Percentiles rank a stretch among this genome's conserved stretches.
Evolutionary conservation across 1,140 invertebrate genomes (phyloP).

Genomic region (Hydropsyche tenuis): DNA sequence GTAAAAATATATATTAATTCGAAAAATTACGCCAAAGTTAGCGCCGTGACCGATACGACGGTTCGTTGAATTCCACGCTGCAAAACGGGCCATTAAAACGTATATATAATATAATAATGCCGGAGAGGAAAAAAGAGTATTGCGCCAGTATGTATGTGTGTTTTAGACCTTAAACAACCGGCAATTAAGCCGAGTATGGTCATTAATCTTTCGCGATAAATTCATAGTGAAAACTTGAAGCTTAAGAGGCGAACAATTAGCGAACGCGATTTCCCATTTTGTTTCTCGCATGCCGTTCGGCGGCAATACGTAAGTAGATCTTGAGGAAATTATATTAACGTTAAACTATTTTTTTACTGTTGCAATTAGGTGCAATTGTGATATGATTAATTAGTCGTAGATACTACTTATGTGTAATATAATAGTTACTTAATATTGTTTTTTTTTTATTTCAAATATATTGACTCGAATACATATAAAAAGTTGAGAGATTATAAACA

Average conservation of each 20-base stretch:
- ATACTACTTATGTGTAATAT: too few relatives aligned
- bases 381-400: too few relatives aligned
- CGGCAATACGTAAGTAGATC: not conserved
- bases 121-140: not conserved
- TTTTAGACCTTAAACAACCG: conserved; percentile 39
- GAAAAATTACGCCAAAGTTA: too few relatives aligned
- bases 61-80: conserved; percentile 38
- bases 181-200: conserved; percentile 34
- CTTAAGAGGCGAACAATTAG: conserved; percentile 18
- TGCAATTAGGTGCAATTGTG: too few relatives aligned
- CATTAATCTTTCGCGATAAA: conserved; percentile 38
- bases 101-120: too few relatives aligned
- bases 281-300: not conserved
- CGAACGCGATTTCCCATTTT: not conserved
- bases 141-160: conserved; percentile 24
- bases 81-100: conserved; percentile 30
- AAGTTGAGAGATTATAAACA: too few relatives aligned
- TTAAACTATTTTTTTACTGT: not conserved
- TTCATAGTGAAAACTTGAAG: conserved; percentile 26
- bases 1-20: too few relatives aligned
- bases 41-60: conserved; percentile 17
- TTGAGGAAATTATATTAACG: not conserved
- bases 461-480: too few relatives aligned
- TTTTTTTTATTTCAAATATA: too few relatives aligned
- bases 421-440: too few relatives aligned